Base-by-base conservation (phyloP, 53 echinoderm and acorn worm genomes). In the Pentamera pediparva region DNA sequence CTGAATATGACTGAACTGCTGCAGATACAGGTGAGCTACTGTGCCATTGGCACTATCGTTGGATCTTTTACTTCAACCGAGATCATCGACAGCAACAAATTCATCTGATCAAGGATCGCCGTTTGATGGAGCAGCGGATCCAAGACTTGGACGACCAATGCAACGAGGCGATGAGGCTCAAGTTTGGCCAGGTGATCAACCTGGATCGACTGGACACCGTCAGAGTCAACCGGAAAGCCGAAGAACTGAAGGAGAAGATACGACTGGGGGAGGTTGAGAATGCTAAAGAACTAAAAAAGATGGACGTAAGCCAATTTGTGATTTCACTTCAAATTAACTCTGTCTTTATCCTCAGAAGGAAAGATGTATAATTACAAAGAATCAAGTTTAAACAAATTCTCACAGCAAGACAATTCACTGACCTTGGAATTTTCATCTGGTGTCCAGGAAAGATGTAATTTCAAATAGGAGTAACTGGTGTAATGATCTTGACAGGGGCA, bases 121-220 rank as follows among this genome's bases (percentile, higher is more conserved):
- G 88, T 32, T 70, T 91, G 83, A 91, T 96, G 95, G 96, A 96
- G 43, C 54, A 85, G 25, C 80, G 87, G 59, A 96, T 96, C 69
- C 55, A 79, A 4, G 91, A 96, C 37, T 83, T 96, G 56, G 76
- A 91, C 30, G 96, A 96, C 81, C 87, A 96, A 36, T 74, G 80
- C 37, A 91, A 91, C 40, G 88, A 96, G 59, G 82, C 88, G 79
- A 96, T 96, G 96, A 76, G 91, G 27, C 88, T 87, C 18, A 96
- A 96, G 70, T 96, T 96, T 81, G 96, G 96, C 38, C 88, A 87
- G 50, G 83, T 96, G 62, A 85, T 96, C 21, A 91, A 96, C 71
- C 91, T 96, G 37, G 96, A 95, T 55, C 90, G 91, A 37, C 76
- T 96, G 55, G 96, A 96, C 81, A 87, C 86, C 32, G 80, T 96